Evolutionary conservation across 2,797 vertebrate species (phyloP), one percentile per base, ranked within the genome.

Genomic region (Spheniscus humboldti): DNA sequence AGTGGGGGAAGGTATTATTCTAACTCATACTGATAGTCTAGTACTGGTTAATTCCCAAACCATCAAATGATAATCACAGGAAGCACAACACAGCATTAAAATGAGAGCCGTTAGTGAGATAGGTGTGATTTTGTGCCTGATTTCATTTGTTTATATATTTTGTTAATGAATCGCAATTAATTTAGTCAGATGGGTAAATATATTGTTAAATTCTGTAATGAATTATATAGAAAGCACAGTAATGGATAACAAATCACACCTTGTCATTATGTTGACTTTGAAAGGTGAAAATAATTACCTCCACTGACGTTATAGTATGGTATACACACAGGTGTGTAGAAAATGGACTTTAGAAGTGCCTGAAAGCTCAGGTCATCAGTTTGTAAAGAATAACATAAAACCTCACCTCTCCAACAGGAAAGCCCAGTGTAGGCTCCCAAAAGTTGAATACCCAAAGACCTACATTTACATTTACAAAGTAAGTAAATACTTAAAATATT

Each of bases 101-200:
- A 79, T 69, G 23, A 78, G 83, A 78, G 24, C 16, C 2, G 8
- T 59, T 72, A 74, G 57, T 50, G 28, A 90, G 75, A 30, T 78
- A 94, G 86, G 67, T 33, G 11, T 78, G 82, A 74, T 72, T 95
- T 88, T 92, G 45, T 47, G 73, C 66, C 50, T 80, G 59, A 92
- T 75, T 94, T 91, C 2, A 52, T 94, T 92, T 94, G 52, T 94
- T 96, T 93, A 73, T 50, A 8, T 78, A 63, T 88, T 93, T 95
- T 88, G 16, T 5, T 90, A 93, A 88, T 81, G 47, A 94, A 69
- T 87, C 0, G 0, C 59, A 87, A 91, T 86, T 78, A 90, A 86
- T 92, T 88, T 92, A 84, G 73, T 63, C 76, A 88, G 66, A 76
- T 52, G 39, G 35, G 62, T 88, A 84, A 94, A 92, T 59, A 86